These are phyloP conservation scores for Drosophila setifemur DNA, from an alignment of 1,140 invertebrate genomes.

Conservation along the genomic window DNA sequence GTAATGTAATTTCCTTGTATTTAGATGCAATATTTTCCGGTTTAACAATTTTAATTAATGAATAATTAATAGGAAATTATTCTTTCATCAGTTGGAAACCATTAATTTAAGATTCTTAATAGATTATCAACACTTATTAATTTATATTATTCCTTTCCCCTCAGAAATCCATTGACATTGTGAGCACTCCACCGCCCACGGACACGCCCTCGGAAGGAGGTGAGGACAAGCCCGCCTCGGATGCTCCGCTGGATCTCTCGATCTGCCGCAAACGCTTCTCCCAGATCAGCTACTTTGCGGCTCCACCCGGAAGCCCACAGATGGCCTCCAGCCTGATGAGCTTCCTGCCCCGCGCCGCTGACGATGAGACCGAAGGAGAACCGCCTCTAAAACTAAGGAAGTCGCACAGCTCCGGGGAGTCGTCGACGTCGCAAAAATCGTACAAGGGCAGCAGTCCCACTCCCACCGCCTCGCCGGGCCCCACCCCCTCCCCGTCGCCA, in stretches of 20 bases:
- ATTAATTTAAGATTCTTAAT: background rate
- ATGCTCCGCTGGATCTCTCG: slow-evolving; percentile 90
- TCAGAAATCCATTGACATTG: slow-evolving; percentile 76
- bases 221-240: slow-evolving; percentile 56
- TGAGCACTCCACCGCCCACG: slow-evolving; percentile 66
- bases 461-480: slow-evolving; percentile 65
- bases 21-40: too few relatives aligned
- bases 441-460: slow-evolving; percentile 66
- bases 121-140: background rate
- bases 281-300: too few relatives aligned
- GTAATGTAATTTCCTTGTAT: too few relatives aligned
- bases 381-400: slow-evolving; percentile 35
- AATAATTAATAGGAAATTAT: too few relatives aligned
- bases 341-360: slow-evolving; percentile 25
- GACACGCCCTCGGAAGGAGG: slow-evolving; percentile 23
- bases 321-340: slow-evolving; percentile 18
- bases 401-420: slow-evolving; percentile 58
- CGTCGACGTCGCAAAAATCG: slow-evolving; percentile 48
- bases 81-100: too few relatives aligned
- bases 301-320: background rate
- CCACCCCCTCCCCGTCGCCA: slow-evolving; percentile 81
- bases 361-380: slow-evolving; percentile 24
- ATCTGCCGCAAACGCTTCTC: slow-evolving; percentile 83
- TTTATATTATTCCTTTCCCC: background rate
- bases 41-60: too few relatives aligned